Conservation (phyloP, 2,113 vertebrate genomes). For the Setophaga petechia region DNA sequence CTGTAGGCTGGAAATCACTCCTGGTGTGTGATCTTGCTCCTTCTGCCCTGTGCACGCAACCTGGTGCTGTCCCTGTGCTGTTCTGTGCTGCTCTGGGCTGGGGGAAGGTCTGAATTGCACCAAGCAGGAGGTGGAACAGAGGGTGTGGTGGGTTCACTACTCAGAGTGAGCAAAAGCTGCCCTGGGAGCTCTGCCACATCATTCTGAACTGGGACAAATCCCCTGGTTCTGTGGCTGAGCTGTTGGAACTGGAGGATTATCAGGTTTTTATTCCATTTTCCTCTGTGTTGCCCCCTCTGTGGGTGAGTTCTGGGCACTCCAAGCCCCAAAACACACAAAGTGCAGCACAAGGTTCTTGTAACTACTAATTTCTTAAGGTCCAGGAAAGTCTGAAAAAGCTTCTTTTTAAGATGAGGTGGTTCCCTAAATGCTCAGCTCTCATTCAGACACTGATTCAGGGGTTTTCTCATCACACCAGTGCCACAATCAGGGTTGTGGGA, state of each 20-base stretch:
- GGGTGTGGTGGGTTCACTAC: background rate
- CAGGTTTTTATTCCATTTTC: background rate
- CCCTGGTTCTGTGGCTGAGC: fast-evolving
- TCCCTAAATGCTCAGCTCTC: background rate
- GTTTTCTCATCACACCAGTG: fast-evolving
- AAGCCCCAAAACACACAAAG: background rate
- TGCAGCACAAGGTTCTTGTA: background rate
- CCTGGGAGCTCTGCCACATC: fast-evolving
- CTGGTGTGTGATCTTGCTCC: background rate
- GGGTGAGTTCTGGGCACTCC: fast-evolving
- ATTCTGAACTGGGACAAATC: background rate
- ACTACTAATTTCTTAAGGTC: background rate
- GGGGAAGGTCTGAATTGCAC: background rate
- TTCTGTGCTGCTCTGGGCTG: fast-evolving
- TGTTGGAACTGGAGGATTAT: background rate
- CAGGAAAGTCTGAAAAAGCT: fast-evolving
- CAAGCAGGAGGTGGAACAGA: fast-evolving
- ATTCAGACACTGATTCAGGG: background rate
- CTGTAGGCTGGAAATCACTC: background rate
- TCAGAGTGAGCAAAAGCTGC: fast-evolving
- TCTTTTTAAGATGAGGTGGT: background rate
- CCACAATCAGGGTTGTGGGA: fast-evolving
- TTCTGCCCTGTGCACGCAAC: background rate
- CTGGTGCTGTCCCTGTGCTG: background rate
- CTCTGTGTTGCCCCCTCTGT: background rate